These are phyloP conservation scores for Orthosia gracilis DNA, from an alignment of 2,888 invertebrate genomes.

Conservation along the genomic window DNA sequence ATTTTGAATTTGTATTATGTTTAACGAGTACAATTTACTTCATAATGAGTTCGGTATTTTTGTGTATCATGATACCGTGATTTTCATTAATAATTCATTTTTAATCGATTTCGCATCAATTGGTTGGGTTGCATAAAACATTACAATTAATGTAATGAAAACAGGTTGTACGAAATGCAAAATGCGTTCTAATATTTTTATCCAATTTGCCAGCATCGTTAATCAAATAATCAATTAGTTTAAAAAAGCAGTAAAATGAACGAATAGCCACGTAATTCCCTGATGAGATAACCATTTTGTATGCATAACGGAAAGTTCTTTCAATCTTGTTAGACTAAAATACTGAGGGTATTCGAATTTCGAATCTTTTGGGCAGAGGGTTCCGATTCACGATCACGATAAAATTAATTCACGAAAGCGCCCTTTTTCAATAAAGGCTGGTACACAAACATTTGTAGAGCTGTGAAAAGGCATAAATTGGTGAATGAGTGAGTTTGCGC, in stretches of 20 bases:
- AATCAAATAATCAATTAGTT: slow-evolving; percentile 34
- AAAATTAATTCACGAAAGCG: slow-evolving; percentile 65
- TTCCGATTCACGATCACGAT: slow-evolving; percentile 58
- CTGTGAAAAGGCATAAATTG: slow-evolving; percentile 50
- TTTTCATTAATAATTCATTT: not conserved
- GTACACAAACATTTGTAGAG: slow-evolving; percentile 56
- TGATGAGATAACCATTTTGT: slow-evolving; percentile 56
- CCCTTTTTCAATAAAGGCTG: slow-evolving; percentile 63
- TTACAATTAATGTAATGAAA: not conserved
- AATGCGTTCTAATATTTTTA: slow-evolving; percentile 19
- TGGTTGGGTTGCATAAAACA: not conserved
- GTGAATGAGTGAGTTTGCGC: slow-evolving; percentile 22
- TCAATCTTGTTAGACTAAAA: slow-evolving; percentile 66
- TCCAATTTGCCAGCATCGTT: not conserved
- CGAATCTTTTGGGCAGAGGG: slow-evolving; percentile 55
- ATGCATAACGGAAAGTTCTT: slow-evolving; percentile 62
- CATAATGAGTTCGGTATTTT: not conserved
- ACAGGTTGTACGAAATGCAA: not conserved
- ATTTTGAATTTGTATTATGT: slow-evolving; percentile 6
- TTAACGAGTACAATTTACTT: slow-evolving; percentile 7
- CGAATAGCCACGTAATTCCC: slow-evolving; percentile 43
- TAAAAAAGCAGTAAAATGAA: slow-evolving; percentile 42
- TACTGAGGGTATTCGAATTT: slow-evolving; percentile 48
- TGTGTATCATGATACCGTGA: not conserved
- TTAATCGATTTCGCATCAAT: not conserved